Base-by-base conservation (phyloP, 2,113 vertebrate genomes). In the Tragulus kanchil region DNA sequence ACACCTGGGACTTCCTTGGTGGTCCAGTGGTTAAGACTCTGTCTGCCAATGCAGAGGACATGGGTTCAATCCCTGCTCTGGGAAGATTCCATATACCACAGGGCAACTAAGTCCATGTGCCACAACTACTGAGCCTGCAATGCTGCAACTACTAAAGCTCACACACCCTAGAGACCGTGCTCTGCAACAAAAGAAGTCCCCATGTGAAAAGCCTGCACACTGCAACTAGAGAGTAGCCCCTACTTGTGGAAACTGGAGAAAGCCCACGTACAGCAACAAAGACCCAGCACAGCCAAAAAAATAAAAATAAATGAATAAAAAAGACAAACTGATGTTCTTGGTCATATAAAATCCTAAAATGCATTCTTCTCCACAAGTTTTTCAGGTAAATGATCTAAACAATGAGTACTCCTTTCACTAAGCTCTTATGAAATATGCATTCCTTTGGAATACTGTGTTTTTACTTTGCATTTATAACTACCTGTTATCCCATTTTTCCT, bases 371-470 rank as follows among this genome's bases (percentile, higher is more conserved):
- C 10, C 52, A 45, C 25, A 83, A 89, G 50, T 52, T 79, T 94
- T 79, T 28, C 14, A 86, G 89, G 23, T 64, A 83, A 87, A 64
- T 26, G 28, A 84, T 85, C 13, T 93, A 79, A 88, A 94, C 58
- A 82, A 62, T 73, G 17, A 89, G 10, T 23, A 56, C 23, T 50
- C 62, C 8, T 79, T 42, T 15, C 50, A 73, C 23, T 26, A 15
- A 52, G 23, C 6, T 50, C 8, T 42, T 67, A 45, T 25, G 10
- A 14, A 84, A 79, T 52, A 54, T 15, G 26, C 17, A 45, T 62
- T 84, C 42, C 73, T 61, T 15, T n/a, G 52, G 79, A 25, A 82
- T 54, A 28, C 17, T 92, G 16, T 73, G 59, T 42, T 73, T 88
- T n/a, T 83, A 54, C 64, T 59, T 7, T 54, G 11, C 17, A 45